Evolutionary conservation across 37 sponge, comb jelly and placozoan species (phyloP), one percentile per base, ranked within the genome.

Genomic region (Bolinopsis microptera): DNA sequence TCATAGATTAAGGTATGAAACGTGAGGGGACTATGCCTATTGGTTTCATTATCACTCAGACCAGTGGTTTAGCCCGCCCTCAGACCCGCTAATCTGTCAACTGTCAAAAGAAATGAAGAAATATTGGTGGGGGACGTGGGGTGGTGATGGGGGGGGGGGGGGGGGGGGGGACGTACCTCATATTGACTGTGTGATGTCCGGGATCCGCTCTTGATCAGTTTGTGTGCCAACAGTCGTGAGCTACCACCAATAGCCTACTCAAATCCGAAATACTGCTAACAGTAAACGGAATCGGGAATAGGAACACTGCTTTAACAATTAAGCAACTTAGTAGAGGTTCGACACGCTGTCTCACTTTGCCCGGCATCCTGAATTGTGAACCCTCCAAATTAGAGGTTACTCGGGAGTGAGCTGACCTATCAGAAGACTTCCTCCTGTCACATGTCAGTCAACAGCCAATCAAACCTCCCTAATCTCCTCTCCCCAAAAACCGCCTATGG

Each of bases 221-320:
- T 18, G 9, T 48, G 61, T 48, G 9, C 13, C 13, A 48, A 18
- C 61, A 48, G 9, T 48, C 61, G 61, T 48, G 61, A 48, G 61
- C 61, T 48, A 13, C 61, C 61, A 13, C 80, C 35, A 77, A 77
- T 77, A 18, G 32, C 80, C 27, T 34, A 35, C 32, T 31, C 27
- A 27, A 77, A 77, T 28, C 80, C 80, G 80, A 77, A 77, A 77
- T 77, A 77, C 80, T 77, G 80, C 18, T 34, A 1, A 34, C 80
- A 34, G 80, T 77, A 77, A 77, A 77, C 80, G 80, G 32, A 77
- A 77, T 77, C 80, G 80, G 80, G 80, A 77, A 77, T 32, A 32
- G 80, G 80, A 77, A 77, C 80, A 32, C 37, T 27, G 80, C 61
- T 48, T 48, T 48, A 27, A 77, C 80, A 77, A 77, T 77, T 77